phyloP scores from a whole-genome alignment of 2,797 vertebrate genomes.

The Lacerta viridis region DNA sequence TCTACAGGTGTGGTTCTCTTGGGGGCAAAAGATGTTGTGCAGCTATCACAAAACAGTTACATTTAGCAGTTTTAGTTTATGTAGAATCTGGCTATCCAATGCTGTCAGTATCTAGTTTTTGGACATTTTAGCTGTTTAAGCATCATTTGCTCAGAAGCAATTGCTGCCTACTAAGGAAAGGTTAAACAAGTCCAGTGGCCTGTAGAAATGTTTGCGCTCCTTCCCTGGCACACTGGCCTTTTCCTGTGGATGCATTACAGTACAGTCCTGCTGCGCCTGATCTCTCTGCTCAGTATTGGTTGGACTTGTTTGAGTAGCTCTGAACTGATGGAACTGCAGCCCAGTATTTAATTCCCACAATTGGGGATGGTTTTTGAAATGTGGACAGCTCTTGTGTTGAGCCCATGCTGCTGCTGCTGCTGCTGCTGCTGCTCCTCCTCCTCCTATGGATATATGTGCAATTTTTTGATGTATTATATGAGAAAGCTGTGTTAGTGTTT shows the following conservation, averaged over 20 bases:
- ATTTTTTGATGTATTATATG: conserved; percentile 85
- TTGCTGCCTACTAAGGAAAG: not conserved
- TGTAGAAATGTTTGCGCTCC: conserved; percentile 46
- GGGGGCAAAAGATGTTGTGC: conserved; percentile 54
- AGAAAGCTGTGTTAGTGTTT: conserved; percentile 83
- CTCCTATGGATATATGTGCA: conserved; percentile 88
- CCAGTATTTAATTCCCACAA: conserved; percentile 13
- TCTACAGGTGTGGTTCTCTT: conserved; percentile 56
- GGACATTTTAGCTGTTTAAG: conserved; percentile 37
- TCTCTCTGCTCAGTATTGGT: conserved; percentile 60
- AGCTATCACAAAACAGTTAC: conserved; percentile 54
- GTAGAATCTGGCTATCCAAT: conserved; percentile 46
- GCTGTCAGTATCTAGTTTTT: conserved; percentile 51
- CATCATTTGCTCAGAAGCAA: conserved; percentile 19
- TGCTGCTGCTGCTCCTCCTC: conserved; percentile 34
- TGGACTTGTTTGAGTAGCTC: conserved; percentile 51
- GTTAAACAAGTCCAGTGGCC: conserved; percentile 13
- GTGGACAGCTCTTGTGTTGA: conserved; percentile 56
- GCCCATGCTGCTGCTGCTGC: conserved; percentile 65
- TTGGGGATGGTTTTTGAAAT: conserved; percentile 18
- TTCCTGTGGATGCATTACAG: conserved; percentile 45
- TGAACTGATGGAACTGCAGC: conserved; percentile 41
- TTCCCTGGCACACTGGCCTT: not conserved
- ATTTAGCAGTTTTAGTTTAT: not conserved
- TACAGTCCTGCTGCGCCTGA: not conserved